Conservation (phyloP, 2,797 vertebrate genomes). For the Hoplostethus mediterraneus region DNA sequence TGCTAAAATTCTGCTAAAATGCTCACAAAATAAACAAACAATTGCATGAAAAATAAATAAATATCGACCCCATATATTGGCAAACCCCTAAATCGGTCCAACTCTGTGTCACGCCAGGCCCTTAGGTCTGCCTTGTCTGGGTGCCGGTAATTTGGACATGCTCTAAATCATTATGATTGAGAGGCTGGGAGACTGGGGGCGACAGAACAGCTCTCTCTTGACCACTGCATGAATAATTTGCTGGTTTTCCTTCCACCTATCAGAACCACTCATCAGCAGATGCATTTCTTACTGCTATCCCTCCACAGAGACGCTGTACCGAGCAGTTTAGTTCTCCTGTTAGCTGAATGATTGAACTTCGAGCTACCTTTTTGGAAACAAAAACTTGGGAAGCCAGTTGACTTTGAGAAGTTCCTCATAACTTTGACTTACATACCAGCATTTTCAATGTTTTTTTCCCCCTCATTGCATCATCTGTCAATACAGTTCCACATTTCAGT, state of each 20-base stretch:
- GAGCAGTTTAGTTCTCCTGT: neutral
- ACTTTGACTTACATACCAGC: neutral
- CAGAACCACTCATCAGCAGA: neutral
- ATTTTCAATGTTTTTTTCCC: no score
- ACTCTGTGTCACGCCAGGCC: no score
- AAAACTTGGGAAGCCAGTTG: no score
- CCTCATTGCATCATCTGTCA: no score
- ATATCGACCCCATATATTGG: no score
- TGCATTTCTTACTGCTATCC: neutral
- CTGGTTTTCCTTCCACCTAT: neutral
- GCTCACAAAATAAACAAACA: no score
- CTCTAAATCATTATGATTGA: neutral
- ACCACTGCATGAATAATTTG: neutral
- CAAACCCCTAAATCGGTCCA: no score
- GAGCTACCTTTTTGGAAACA: neutral
- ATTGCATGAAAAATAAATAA: no score
- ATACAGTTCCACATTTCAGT: no score
- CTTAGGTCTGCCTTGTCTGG: no score
- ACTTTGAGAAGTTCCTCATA: constrained; percentile 1
- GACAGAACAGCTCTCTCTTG: neutral
- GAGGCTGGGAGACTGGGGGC: neutral
- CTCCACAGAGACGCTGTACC: neutral
- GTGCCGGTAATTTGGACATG: no score
- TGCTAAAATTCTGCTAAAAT: no score
- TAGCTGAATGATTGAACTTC: neutral